These are phyloP conservation scores for Danionella cerebrum DNA, from an alignment of 2,113 vertebrate genomes.

Conservation along the genomic window DNA sequence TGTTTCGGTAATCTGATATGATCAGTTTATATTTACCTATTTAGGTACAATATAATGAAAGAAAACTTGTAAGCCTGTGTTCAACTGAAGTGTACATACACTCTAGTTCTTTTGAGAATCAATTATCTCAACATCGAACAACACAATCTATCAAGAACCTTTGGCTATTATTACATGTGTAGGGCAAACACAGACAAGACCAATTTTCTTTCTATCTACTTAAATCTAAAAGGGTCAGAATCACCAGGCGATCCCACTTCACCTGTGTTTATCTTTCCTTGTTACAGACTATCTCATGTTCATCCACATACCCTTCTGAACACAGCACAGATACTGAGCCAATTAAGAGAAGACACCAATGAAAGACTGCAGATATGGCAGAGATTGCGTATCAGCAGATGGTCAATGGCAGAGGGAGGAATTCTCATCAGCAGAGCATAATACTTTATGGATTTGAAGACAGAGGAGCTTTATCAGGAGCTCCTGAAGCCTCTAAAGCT, in stretches of 20 bases:
- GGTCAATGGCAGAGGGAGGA: conserved; percentile 38
- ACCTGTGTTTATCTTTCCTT: conserved; percentile 13
- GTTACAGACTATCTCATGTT: conserved; percentile 5
- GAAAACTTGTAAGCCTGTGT: too few species aligned
- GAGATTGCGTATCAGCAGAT: conserved; percentile 36
- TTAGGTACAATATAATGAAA: too few species aligned
- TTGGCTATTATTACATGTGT: neutral
- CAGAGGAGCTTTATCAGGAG: conserved; percentile 25
- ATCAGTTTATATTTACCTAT: too few species aligned
- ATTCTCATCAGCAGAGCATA: conserved; percentile 44
- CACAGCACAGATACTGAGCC: conserved; percentile 28
- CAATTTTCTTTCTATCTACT: neutral
- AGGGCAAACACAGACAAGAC: neutral
- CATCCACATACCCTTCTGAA: conserved; percentile 14
- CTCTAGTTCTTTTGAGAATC: too few species aligned
- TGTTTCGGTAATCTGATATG: too few species aligned
- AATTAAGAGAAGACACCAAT: conserved; percentile 34
- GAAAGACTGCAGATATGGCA: conserved; percentile 41
- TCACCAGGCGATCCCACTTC: neutral
- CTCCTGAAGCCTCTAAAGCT: conserved; percentile 30
- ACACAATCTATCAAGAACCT: neutral
- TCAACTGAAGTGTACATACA: too few species aligned
- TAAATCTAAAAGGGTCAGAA: neutral
- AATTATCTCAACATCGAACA: too few species aligned
- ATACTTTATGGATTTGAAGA: conserved; percentile 45